Percentiles rank a stretch among this genome's conserved stretches.
phyloP scores from a whole-genome alignment of 2,113 vertebrate species.

The Hoplias malabaricus region DNA sequence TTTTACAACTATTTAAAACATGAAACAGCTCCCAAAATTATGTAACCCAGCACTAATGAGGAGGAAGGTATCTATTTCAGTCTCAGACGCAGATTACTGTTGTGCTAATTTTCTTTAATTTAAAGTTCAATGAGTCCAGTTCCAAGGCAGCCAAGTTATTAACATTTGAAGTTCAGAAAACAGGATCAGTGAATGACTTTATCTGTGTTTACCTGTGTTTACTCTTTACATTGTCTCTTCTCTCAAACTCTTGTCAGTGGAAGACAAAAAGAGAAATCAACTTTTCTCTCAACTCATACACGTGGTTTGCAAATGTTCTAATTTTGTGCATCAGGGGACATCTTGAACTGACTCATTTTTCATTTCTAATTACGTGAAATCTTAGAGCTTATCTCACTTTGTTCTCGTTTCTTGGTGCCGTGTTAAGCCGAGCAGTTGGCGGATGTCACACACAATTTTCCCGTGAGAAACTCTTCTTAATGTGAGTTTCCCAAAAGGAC shows the following conservation, averaged over 20 bases:
- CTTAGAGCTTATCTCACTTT: slow-evolving; percentile 10
- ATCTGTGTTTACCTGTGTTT: background rate
- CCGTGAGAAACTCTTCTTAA: background rate
- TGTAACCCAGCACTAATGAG: no score
- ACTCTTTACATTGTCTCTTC: background rate
- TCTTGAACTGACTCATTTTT: slow-evolving; percentile 1
- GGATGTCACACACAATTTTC: slow-evolving; percentile 11
- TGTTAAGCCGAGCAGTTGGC: background rate
- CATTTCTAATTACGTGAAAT: slow-evolving; percentile 2
- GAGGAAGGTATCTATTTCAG: no score
- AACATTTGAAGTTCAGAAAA: no score
- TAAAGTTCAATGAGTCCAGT: no score
- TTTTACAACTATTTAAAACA: no score
- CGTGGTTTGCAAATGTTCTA: background rate
- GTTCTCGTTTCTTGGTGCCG: background rate
- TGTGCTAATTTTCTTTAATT: no score
- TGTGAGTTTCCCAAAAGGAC: background rate
- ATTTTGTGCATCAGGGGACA: background rate
- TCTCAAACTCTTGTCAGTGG: background rate
- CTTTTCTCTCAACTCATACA: background rate
- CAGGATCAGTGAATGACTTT: background rate
- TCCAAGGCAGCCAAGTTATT: no score
- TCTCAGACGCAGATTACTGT: no score
- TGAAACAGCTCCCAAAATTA: no score
- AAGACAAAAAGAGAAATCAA: background rate